Evolutionary conservation across 2,797 vertebrate genomes (phyloP), one percentile per base, ranked within the genome.

Genomic region (Molossus molossus): DNA sequence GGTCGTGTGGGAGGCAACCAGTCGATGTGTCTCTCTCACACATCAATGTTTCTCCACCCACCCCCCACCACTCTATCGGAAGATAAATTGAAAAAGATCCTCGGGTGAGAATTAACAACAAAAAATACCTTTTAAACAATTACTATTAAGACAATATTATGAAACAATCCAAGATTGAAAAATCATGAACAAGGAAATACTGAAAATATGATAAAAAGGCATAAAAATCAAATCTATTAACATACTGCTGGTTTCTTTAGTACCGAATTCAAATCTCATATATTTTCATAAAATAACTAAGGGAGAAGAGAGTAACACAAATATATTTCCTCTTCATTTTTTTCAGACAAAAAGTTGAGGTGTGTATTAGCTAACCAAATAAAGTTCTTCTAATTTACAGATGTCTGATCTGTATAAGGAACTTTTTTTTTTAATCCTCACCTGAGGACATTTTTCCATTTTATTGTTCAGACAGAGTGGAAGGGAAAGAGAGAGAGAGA

Each of bases 341-440:
- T 96, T 83, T 77, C 60, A 93, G 53, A 86, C 23, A 76, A 76
- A 88, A 95, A 62, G 10, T 14, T 87, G 45, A 79, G 8, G 5
- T 60, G 2, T 50, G 13, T 6, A 73, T 13, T 91, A 80, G n/a
- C 45, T 93, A 80, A 86, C 62, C n/a, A 53, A 57, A 27, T 27
- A 9, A 94, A 67, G 70, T 97, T 95, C 17, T n/a, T 96, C 96
- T 81, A 93, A 82, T 87, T 97, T 97, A 83, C 48, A 95, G 65
- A 69, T 69, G 29, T 50, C 80, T 85, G 55, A 69, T 50, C 15
- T 69, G 37, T 89, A 72, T 53, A 87, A 87, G 21, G 23, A 33
- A 33, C 33, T 33, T 33, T 33, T 33, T 33, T 33, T 33, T 33
- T 33, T 33, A 33, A 33, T 33, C 33, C 33, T 33, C 33, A 33